These are phyloP conservation scores for Polypedilum pembai DNA, from an alignment of 1,140 invertebrate species.

Conservation along the genomic window DNA sequence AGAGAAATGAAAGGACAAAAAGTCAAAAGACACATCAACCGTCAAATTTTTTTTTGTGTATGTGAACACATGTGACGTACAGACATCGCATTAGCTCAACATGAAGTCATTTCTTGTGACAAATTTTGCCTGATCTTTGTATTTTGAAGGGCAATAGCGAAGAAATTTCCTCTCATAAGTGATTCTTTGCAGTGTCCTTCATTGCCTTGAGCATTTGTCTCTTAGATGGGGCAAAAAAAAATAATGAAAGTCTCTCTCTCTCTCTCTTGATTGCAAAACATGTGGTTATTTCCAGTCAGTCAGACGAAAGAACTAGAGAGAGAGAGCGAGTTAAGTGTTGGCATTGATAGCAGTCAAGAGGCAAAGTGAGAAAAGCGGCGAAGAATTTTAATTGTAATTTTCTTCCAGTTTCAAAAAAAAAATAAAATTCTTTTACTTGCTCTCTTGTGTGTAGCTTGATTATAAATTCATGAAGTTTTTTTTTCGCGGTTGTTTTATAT, in stretches of 20 bases:
- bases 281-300: too few relatives aligned
- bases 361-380: background rate
- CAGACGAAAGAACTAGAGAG: too few relatives aligned
- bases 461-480: slow-evolving; percentile 2
- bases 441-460: slow-evolving; percentile 7
- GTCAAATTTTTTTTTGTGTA: background rate
- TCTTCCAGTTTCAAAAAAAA: background rate
- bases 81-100: background rate
- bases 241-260: too few relatives aligned
- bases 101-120: background rate
- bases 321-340: too few relatives aligned
- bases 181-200: too few relatives aligned
- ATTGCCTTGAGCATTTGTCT: too few relatives aligned
- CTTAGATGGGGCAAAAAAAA: too few relatives aligned
- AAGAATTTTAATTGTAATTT: slow-evolving; percentile 24
- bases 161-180: background rate
- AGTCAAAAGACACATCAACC: background rate
- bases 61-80: background rate
- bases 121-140: background rate
- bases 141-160: background rate
- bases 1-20: background rate
- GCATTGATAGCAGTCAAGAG: background rate
- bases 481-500: too few relatives aligned
- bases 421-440: too few relatives aligned
- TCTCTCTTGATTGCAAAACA: too few relatives aligned